Evolutionary conservation across 53 echinoderm and acorn worm species (phyloP).

Genomic region (Holothuria leucospilota): DNA sequence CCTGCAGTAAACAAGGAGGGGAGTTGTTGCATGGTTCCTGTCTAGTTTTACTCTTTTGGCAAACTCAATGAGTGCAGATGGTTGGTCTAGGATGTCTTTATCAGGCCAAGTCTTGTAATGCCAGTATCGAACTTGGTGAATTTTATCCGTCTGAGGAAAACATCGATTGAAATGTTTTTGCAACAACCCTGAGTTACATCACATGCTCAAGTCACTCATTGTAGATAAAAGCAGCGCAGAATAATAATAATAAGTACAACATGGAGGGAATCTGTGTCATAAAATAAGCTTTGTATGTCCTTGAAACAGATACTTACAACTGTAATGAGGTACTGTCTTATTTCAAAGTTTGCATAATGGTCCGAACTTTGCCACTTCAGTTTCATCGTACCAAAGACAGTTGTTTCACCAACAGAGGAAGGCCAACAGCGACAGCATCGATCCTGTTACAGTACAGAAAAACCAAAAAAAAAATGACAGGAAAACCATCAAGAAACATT

Average conservation of each 20-base stretch:
- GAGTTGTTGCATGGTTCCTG: background rate
- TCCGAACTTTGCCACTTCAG: background rate
- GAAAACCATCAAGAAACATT: too few species aligned
- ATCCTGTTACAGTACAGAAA: conserved; percentile 1
- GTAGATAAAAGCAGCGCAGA: too few species aligned
- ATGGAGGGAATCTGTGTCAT: too few species aligned
- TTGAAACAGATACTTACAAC: background rate
- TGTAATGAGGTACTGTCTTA: background rate
- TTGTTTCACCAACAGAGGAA: background rate
- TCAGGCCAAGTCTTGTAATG: conserved; percentile 71
- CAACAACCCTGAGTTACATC: too few species aligned
- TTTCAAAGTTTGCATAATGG: background rate
- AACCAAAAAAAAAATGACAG: too few species aligned
- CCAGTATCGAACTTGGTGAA: background rate
- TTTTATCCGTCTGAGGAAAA: background rate
- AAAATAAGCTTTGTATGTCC: too few species aligned
- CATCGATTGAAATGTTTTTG: too few species aligned
- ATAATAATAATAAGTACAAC: too few species aligned
- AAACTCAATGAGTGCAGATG: conserved; percentile 62
- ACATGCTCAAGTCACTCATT: too few species aligned
- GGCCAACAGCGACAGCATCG: conserved; percentile 66
- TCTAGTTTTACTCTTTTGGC: conserved; percentile 45
- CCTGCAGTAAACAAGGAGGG: conserved; percentile 87
- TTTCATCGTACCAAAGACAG: background rate
- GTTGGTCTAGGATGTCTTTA: conserved; percentile 66